A percentile compares a stretch with the other conserved stretches of the same genome.
Evolutionary conservation across 1,140 invertebrate species (phyloP).

Genomic region (Bombus impatiens): DNA sequence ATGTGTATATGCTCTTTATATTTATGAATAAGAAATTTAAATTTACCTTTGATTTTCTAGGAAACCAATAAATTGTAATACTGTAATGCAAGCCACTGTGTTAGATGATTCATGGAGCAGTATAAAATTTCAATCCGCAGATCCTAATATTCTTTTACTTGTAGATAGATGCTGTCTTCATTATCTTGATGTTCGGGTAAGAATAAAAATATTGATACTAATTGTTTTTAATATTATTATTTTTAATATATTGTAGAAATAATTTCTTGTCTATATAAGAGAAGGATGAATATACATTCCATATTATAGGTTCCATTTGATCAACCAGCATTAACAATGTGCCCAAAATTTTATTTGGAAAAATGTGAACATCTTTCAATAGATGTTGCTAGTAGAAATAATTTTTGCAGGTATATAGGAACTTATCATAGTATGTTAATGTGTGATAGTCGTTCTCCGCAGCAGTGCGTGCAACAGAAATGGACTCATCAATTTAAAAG

Average conservation of each 20-base stretch:
- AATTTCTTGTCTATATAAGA: background rate
- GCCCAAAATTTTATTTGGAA: slow-evolving; percentile 74
- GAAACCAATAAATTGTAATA: slow-evolving; percentile 54
- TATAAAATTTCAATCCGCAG: slow-evolving; percentile 69
- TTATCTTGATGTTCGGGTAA: slow-evolving; percentile 77
- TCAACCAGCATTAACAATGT: slow-evolving; percentile 71
- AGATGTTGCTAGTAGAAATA: slow-evolving; percentile 68
- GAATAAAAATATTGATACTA: slow-evolving; percentile 19
- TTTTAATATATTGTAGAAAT: background rate
- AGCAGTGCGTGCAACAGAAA: slow-evolving; percentile 74
- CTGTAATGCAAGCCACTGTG: slow-evolving; percentile 49
- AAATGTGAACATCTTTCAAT: slow-evolving; percentile 74
- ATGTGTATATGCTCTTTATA: background rate
- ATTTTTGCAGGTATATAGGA: slow-evolving; percentile 73
- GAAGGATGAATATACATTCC: background rate
- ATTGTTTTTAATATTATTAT: background rate
- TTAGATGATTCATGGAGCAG: slow-evolving; percentile 74
- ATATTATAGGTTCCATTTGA: slow-evolving; percentile 63
- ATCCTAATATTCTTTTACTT: slow-evolving; percentile 72
- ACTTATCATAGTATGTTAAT: slow-evolving; percentile 75
- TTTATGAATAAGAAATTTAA: slow-evolving; percentile 25
- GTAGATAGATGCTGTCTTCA: slow-evolving; percentile 76
- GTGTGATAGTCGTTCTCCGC: slow-evolving; percentile 73
- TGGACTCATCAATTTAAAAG: slow-evolving; percentile 80
- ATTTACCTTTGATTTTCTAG: slow-evolving; percentile 50